A percentile compares a stretch with the other conserved stretches of the same genome.
These are phyloP conservation scores for Trichonephila clavipes DNA, from an alignment of 1,140 invertebrate species.

Conservation along the genomic window DNA sequence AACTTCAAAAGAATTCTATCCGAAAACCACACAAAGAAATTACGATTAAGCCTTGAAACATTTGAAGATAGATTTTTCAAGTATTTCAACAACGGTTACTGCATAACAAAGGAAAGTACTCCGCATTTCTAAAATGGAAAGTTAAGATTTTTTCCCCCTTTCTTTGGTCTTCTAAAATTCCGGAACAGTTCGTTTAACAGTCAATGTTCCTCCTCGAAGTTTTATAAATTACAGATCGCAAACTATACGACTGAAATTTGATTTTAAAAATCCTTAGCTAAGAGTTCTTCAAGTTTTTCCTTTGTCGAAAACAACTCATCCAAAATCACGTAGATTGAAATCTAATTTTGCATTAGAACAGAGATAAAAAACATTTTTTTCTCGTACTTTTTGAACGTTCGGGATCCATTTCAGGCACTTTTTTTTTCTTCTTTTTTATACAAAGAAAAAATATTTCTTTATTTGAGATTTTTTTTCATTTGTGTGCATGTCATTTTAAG, in stretches of 20 bases:
- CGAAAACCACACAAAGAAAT: no score
- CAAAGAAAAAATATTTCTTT: background rate
- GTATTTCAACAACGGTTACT: no score
- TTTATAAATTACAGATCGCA: slow-evolving; percentile 50
- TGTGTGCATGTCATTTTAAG: slow-evolving; percentile 38
- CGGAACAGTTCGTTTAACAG: slow-evolving; percentile 42
- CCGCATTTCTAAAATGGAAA: background rate
- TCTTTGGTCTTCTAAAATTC: background rate
- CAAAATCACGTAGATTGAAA: slow-evolving; percentile 53
- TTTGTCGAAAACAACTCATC: slow-evolving; percentile 41
- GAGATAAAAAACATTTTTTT: background rate
- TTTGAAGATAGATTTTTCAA: no score
- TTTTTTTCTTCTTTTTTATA: slow-evolving; percentile 19
- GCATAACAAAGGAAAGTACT: no score
- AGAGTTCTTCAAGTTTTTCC: background rate
- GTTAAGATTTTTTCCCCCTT: background rate
- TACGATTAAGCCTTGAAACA: no score
- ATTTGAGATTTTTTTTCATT: background rate
- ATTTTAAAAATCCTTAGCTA: slow-evolving; percentile 33
- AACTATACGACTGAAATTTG: slow-evolving; percentile 38
- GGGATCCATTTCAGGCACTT: background rate
- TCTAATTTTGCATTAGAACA: slow-evolving; percentile 54
- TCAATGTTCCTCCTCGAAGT: background rate
- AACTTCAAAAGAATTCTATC: no score
- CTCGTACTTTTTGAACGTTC: background rate